phyloP scores from a whole-genome alignment of 2,113 vertebrate genomes.

The Neomonachus schauinslandi region DNA sequence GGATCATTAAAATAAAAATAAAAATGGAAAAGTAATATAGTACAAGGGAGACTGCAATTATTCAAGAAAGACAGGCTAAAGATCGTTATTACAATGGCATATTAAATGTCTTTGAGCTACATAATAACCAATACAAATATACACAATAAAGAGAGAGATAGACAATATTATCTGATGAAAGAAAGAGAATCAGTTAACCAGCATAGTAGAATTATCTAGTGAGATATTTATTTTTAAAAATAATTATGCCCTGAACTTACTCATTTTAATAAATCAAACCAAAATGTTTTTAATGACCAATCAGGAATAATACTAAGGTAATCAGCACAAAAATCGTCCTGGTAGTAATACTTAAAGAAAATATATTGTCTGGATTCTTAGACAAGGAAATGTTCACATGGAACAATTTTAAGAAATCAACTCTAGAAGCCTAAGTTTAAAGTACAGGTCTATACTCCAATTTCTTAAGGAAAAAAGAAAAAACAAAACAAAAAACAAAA shows the following conservation, averaged over 20 bases:
- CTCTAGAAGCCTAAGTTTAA: neutral
- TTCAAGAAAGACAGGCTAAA: neutral
- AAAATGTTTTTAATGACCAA: neutral
- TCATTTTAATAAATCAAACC: neutral
- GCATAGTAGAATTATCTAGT: neutral
- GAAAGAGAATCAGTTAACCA: neutral
- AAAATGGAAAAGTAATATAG: neutral
- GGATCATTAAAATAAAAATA: constrained; percentile 1
- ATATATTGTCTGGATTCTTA: neutral
- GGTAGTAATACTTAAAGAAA: neutral
- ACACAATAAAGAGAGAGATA: neutral
- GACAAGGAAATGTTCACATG: neutral
- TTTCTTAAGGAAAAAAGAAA: neutral
- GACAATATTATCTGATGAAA: neutral
- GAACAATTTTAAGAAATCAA: neutral
- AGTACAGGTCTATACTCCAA: neutral
- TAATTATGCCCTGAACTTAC: neutral
- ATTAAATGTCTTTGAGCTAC: neutral
- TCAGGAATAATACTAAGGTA: neutral
- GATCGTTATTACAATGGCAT: neutral
- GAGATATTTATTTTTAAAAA: neutral
- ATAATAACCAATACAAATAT: neutral
- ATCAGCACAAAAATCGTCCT: neutral
- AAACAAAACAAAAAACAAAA: neutral
- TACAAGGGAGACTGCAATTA: neutral